Conservation (phyloP, 1,140 invertebrate species). For the Akabosia matsudoensis region DNA sequence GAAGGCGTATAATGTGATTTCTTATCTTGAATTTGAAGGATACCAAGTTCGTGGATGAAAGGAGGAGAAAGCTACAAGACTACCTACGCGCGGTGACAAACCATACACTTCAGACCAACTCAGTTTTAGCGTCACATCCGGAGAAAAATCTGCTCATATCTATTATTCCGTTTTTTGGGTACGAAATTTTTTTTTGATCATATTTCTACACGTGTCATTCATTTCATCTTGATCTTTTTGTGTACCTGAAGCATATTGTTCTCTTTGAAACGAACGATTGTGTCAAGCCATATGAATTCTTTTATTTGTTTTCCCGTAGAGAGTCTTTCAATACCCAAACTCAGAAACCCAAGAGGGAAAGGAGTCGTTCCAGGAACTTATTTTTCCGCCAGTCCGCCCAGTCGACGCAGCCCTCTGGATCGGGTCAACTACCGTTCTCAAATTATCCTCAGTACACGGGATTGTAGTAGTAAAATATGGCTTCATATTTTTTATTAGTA, state of each 20-base stretch:
- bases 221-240: neutral
- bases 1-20: no score
- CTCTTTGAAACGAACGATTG: neutral
- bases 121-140: conserved; percentile 65
- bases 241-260: neutral
- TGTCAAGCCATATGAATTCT: neutral
- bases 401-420: neutral
- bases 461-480: conserved; percentile 9
- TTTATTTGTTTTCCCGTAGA: neutral
- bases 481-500: neutral
- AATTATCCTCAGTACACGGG: conserved; percentile 35
- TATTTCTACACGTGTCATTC: neutral
- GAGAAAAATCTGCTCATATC: conserved; percentile 67
- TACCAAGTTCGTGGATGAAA: conserved; percentile 72
- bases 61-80: conserved; percentile 69
- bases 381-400: conserved; percentile 32
- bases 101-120: conserved; percentile 62
- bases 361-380: conserved; percentile 33
- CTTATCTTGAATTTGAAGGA: conserved; percentile 54
- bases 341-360: conserved; percentile 29
- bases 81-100: conserved; percentile 75
- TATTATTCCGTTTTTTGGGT: conserved; percentile 79
- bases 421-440: conserved; percentile 27
- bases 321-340: conserved; percentile 10
- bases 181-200: conserved; percentile 44